Percentiles rank a stretch among this genome's conserved stretches.
These are phyloP conservation scores for Mormoops blainvillei DNA, from an alignment of 2,113 vertebrate genomes.

Conservation along the genomic window DNA sequence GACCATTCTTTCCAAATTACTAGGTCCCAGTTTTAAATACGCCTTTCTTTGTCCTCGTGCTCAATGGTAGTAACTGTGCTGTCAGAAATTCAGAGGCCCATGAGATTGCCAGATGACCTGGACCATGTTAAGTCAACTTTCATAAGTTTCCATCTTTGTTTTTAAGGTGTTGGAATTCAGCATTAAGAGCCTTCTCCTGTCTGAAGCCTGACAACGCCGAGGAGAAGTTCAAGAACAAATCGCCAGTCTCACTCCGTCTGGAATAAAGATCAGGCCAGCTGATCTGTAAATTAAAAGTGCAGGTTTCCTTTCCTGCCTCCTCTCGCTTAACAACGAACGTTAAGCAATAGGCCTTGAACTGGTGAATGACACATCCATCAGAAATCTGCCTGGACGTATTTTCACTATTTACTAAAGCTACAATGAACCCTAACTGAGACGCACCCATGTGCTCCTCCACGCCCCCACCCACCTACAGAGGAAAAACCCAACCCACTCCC, in stretches of 20 bases:
- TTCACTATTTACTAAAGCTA: background rate
- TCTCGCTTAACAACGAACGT: background rate
- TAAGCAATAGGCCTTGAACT: background rate
- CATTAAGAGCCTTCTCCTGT: background rate
- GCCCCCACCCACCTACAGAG: background rate
- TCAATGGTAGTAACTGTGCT: background rate
- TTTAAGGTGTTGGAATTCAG: background rate
- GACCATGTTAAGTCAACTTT: background rate
- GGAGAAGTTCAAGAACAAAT: background rate
- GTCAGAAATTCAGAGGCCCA: background rate
- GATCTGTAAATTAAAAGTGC: background rate
- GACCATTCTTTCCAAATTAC: background rate
- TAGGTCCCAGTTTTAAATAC: background rate
- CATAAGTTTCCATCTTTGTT: background rate
- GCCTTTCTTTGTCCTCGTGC: background rate
- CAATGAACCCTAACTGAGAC: slow-evolving; percentile 33
- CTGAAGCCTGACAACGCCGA: background rate
- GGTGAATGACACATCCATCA: background rate
- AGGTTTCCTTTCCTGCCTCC: background rate
- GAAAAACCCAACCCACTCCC: background rate
- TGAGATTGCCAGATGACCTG: background rate
- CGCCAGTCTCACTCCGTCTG: background rate
- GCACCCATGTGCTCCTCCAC: background rate
- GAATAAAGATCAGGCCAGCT: background rate
- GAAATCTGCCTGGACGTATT: background rate